These are phyloP conservation scores for Drosophila eugracilis DNA, from an alignment of 1,140 invertebrate genomes.

Conservation along the genomic window DNA sequence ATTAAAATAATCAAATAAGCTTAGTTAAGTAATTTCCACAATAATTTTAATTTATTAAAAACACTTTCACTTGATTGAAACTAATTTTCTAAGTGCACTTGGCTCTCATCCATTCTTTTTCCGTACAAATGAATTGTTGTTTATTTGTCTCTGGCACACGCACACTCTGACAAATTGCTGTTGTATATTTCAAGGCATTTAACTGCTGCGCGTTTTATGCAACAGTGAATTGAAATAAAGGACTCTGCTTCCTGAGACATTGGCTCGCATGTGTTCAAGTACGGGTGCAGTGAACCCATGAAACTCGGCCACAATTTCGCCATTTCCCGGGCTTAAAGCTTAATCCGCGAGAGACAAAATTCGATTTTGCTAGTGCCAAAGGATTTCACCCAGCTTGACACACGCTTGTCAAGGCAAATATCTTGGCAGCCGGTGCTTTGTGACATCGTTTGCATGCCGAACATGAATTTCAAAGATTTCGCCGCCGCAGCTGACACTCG, in stretches of 20 bases:
- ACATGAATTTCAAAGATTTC: conserved; percentile 50
- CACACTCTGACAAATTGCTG: conserved; percentile 54
- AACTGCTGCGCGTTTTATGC: conserved; percentile 64
- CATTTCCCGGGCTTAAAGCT: conserved; percentile 24
- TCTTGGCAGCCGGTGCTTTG: conserved; percentile 26
- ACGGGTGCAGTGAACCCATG: conserved; percentile 21
- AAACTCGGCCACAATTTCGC: neutral
- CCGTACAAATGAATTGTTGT: conserved; percentile 73
- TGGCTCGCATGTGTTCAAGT: neutral
- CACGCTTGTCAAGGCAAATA: conserved; percentile 30
- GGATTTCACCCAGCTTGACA: neutral
- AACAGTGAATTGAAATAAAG: conserved; percentile 75
- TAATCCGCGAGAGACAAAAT: conserved; percentile 24
- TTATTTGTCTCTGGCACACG: conserved; percentile 61
- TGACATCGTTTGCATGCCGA: conserved; percentile 43
- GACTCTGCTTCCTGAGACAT: conserved; percentile 14
- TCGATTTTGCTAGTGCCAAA: conserved; percentile 31
- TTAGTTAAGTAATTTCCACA: neutral
- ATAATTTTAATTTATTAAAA: neutral
- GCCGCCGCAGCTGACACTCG: conserved; percentile 43
- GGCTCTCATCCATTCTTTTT: conserved; percentile 12
- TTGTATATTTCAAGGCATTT: conserved; percentile 65
- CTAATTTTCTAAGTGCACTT: conserved; percentile 24
- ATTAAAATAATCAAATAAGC: no score
- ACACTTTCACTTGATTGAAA: neutral